phyloP scores from a whole-genome alignment of 2,797 vertebrate species.

The Bucorvus abyssinicus region DNA sequence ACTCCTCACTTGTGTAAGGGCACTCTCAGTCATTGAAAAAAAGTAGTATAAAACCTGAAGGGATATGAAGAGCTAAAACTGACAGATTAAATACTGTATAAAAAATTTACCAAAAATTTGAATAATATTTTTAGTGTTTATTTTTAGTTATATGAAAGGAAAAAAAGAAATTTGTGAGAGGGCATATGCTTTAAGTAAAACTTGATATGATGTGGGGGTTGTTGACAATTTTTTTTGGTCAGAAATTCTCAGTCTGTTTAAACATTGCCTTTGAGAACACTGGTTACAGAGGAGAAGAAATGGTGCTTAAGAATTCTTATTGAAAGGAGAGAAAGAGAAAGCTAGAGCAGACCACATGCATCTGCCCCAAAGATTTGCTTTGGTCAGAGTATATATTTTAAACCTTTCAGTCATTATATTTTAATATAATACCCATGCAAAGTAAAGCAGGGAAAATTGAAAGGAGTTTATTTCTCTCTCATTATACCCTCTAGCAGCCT shows the following conservation, averaged over 20 bases:
- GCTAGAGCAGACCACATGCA: neutral
- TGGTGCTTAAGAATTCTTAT: neutral
- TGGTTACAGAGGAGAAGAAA: neutral
- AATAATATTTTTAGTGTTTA: fast-evolving
- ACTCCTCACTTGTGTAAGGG: neutral
- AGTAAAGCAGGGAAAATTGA: neutral
- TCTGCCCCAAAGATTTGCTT: neutral
- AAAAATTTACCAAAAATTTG: neutral
- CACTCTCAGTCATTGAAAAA: neutral
- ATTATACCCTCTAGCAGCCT: neutral
- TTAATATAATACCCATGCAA: neutral
- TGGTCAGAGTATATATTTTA: neutral
- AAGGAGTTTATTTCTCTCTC: neutral
- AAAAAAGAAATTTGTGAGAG: neutral
- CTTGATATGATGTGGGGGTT: fast-evolving
- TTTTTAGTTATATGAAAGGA: neutral
- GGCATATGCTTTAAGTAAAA: neutral
- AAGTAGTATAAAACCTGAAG: too few species aligned
- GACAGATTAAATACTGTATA: neutral
- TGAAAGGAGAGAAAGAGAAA: neutral
- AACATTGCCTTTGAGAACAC: neutral
- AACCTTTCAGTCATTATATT: neutral
- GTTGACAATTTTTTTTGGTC: neutral
- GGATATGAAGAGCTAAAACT: neutral
- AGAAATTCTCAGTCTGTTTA: neutral